These are phyloP conservation scores for Phoenoteleia sp. DNA, from an alignment of 2,888 invertebrate genomes.

Conservation along the genomic window DNA sequence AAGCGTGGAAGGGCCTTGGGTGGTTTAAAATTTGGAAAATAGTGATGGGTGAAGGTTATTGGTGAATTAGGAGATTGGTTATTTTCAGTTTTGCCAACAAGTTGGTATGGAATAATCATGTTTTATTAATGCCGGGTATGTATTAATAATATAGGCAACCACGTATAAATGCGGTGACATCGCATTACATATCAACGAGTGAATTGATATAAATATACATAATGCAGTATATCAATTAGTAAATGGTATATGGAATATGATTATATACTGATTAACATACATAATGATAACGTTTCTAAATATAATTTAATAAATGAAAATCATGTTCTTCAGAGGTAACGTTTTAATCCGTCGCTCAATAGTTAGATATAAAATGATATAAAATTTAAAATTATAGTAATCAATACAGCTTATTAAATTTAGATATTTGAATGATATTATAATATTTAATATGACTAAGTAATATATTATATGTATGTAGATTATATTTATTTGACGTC, in stretches of 20 bases:
- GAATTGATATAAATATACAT: conserved; percentile 20
- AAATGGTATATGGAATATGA: conserved; percentile 12
- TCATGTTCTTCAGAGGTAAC: background rate
- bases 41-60: background rate
- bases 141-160: background rate
- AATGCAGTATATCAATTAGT: conserved; percentile 7
- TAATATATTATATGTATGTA: too few species aligned
- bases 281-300: background rate
- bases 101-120: background rate
- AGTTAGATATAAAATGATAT: background rate
- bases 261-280: background rate
- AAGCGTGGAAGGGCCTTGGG: background rate
- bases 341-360: background rate
- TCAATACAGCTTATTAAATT: too few species aligned
- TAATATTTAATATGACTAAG: too few species aligned
- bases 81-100: background rate
- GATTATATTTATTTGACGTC: too few species aligned
- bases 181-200: background rate
- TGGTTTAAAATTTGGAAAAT: background rate
- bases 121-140: background rate
- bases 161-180: background rate
- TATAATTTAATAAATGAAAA: background rate
- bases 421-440: too few species aligned
- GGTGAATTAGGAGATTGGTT: background rate
- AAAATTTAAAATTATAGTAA: too few species aligned